phyloP scores from a whole-genome alignment of 2,113 vertebrate species.

The Pachyramphus minor region DNA sequence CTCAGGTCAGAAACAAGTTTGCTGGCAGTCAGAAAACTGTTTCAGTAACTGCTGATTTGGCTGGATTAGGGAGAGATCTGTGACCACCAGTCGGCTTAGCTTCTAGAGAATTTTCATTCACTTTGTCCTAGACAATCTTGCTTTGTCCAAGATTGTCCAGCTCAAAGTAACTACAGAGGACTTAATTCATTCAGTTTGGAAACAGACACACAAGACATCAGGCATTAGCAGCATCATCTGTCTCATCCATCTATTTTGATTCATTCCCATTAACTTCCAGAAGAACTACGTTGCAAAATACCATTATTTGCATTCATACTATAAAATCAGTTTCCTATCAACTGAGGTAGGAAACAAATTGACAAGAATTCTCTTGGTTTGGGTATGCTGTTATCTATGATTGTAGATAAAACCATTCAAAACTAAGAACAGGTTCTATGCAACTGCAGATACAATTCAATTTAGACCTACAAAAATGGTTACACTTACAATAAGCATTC shows the following conservation, averaged over 20 bases:
- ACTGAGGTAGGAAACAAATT: background rate
- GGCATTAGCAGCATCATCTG: background rate
- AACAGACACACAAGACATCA: background rate
- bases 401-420: background rate
- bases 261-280: background rate
- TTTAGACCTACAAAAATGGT: background rate
- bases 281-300: background rate
- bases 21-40: background rate
- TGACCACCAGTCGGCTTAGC: background rate
- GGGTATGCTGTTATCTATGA: background rate
- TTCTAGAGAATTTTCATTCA: background rate
- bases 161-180: background rate
- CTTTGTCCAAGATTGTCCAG: background rate
- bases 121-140: background rate
- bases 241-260: background rate
- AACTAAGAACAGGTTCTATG: background rate
- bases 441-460: background rate
- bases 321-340: background rate
- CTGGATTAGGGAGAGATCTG: background rate
- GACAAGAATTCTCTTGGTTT: background rate
- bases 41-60: background rate
- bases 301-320: background rate
- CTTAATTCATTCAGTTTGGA: background rate
- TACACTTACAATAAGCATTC: background rate
- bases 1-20: background rate